These are phyloP conservation scores for Aphelenchoides besseyi DNA, from an alignment of 1,140 invertebrate species.

Conservation along the genomic window DNA sequence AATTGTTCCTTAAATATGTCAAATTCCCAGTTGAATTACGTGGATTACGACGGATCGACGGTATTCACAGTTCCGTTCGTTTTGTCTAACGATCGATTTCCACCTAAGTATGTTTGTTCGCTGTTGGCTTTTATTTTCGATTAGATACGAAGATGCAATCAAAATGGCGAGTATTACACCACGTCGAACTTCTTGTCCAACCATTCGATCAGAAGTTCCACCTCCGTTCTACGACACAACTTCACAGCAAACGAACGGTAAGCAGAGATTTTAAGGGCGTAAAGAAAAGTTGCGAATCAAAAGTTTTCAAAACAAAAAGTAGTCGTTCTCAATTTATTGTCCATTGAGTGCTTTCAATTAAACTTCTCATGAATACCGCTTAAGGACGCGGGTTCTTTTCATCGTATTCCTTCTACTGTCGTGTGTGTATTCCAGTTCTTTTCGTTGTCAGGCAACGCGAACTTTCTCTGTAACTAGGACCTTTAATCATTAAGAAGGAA, in stretches of 20 bases:
- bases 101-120: no score
- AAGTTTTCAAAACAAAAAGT: no score
- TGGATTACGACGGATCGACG: conserved; percentile 4
- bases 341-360: no score
- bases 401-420: no score
- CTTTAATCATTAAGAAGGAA: no score
- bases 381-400: no score
- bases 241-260: not conserved
- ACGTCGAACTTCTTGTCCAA: not conserved
- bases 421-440: no score
- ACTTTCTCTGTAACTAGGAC: no score
- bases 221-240: conserved; percentile 1
- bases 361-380: no score
- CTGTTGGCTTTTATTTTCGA: no score
- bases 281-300: not conserved
- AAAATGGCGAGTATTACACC: not conserved
- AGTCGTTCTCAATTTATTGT: no score
- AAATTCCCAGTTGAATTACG: not conserved
- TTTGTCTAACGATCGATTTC: not conserved
- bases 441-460: no score
- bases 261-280: not conserved
- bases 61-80: not conserved
- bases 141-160: conserved; percentile 8
- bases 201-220: not conserved
- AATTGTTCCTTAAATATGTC: not conserved